Percentiles rank a stretch among this genome's conserved stretches.
phyloP scores from a whole-genome alignment of 37 sponge, comb jelly and placozoan species.

The Diacarnus erythraeanus region DNA sequence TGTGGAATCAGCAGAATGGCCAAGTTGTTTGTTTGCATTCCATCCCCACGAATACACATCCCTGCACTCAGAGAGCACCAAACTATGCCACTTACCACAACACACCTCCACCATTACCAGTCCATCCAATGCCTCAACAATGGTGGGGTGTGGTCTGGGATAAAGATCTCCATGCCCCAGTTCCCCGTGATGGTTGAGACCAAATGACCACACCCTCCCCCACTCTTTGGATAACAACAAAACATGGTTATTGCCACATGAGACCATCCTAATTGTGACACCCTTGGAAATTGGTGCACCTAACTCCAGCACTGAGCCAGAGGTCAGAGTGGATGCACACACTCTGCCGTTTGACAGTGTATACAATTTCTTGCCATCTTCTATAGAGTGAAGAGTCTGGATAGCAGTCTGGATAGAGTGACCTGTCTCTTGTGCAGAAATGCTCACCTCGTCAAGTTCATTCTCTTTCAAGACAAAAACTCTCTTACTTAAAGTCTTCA shows the following conservation, averaged over 20 bases:
- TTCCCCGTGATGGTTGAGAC: constrained; percentile 62
- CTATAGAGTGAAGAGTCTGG: not conserved
- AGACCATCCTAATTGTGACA: not conserved
- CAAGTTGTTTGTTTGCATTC: constrained; percentile 62
- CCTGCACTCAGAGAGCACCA: constrained; percentile 50
- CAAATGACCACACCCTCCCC: constrained; percentile 47
- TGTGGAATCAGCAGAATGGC: constrained; percentile 28
- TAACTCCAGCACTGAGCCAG: not conserved
- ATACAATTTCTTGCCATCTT: not conserved
- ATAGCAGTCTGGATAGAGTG: not conserved
- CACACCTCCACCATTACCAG: constrained; percentile 32
- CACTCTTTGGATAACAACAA: constrained; percentile 11
- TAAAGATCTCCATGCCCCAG: constrained; percentile 79
- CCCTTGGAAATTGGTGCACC: not conserved
- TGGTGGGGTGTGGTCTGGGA: constrained; percentile 22
- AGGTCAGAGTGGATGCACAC: not conserved
- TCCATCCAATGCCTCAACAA: constrained; percentile 61
- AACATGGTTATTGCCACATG: constrained; percentile 49
- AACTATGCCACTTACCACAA: constrained; percentile 64
- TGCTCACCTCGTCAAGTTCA: not conserved
- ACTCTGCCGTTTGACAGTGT: constrained; percentile 6
- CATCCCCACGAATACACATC: constrained; percentile 84
- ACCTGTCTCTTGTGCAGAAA: not conserved
- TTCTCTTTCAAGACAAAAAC: not conserved
- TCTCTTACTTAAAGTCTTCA: not conserved